A percentile compares a stretch with the other conserved stretches of the same genome.
Evolutionary conservation across 2,888 invertebrate species (phyloP).

Genomic region (Conomelus anceps): DNA sequence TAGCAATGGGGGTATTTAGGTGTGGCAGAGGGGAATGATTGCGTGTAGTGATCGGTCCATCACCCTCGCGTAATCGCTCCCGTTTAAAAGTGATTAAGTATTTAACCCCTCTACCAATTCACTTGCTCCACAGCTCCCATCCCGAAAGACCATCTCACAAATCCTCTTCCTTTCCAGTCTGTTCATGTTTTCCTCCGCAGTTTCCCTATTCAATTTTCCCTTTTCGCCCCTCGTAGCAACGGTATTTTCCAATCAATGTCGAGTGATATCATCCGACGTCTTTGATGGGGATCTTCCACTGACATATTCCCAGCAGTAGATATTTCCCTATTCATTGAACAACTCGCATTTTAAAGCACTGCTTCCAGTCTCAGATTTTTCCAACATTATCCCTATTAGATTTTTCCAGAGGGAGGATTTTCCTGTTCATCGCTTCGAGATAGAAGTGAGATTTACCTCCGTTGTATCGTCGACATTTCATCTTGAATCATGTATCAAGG

Average conservation of each 20-base stretch:
- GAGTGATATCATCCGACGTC: neutral
- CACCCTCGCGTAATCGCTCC: slow-evolving; percentile 1
- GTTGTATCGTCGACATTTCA: neutral
- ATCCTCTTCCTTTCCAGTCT: neutral
- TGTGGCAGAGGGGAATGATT: neutral
- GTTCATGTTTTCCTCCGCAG: neutral
- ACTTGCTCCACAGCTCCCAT: neutral
- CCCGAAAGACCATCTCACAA: neutral
- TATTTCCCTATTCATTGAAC: neutral
- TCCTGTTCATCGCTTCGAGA: neutral
- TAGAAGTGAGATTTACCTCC: neutral
- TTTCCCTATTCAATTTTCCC: neutral
- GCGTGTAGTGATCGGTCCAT: neutral
- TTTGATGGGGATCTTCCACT: neutral
- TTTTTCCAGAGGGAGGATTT: neutral
- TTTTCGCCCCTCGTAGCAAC: neutral
- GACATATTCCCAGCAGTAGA: neutral
- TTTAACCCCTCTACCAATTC: slow-evolving; percentile 2
- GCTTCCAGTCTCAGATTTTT: neutral
- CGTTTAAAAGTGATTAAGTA: slow-evolving; percentile 11
- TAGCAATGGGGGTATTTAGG: neutral
- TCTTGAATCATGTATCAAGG: no score
- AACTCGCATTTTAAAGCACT: neutral
- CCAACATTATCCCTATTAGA: neutral
- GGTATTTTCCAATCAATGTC: neutral